Conservation (phyloP, 2,888 invertebrate species). For the Homarus gammarus region DNA sequence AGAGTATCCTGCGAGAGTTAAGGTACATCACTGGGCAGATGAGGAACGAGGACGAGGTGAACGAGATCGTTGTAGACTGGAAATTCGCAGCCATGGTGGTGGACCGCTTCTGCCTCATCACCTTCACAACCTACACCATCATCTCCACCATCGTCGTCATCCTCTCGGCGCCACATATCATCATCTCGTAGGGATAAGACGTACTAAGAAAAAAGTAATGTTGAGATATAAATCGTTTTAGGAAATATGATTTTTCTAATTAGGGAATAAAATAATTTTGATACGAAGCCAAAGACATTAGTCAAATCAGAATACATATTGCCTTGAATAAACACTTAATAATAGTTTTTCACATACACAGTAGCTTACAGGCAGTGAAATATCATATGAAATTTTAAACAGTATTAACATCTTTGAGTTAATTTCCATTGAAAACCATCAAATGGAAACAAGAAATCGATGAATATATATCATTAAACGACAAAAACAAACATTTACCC, state of each 20-base stretch:
- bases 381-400: too few species aligned
- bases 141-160: slow-evolving; percentile 98
- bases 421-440: too few species aligned
- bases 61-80: slow-evolving; percentile 98
- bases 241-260: slow-evolving; percentile 34
- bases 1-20: slow-evolving; percentile 94
- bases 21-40: slow-evolving; percentile 95
- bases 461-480: too few species aligned
- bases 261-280: slow-evolving; percentile 54
- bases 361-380: too few species aligned
- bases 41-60: slow-evolving; percentile 95
- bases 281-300: slow-evolving; percentile 8
- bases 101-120: slow-evolving; percentile 99
- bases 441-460: too few species aligned
- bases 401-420: too few species aligned
- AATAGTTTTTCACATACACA: too few species aligned
- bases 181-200: slow-evolving; percentile 76
- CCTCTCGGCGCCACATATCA: slow-evolving; percentile 92
- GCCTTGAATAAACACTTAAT: slow-evolving; percentile 20
- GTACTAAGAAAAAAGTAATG: background rate
- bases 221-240: slow-evolving; percentile 8
- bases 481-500: too few species aligned
- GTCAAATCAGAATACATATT: slow-evolving; percentile 25
- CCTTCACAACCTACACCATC: slow-evolving; percentile 99
- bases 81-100: slow-evolving; percentile 99